Evolutionary conservation across 2,113 vertebrate genomes (phyloP).

Genomic region (Anseranas semipalmata): DNA sequence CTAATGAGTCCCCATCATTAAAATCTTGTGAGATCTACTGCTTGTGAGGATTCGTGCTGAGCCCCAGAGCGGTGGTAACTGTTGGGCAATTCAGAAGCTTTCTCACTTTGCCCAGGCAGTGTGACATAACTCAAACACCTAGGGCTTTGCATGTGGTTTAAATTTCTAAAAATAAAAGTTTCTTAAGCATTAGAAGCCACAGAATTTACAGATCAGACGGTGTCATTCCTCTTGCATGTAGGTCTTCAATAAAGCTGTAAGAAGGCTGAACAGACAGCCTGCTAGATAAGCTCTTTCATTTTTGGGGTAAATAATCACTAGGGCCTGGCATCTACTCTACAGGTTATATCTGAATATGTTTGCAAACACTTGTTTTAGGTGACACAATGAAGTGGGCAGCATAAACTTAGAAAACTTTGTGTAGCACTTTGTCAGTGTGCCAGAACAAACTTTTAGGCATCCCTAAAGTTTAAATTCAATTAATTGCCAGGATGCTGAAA

Average conservation of each 20-base stretch:
- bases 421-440: neutral
- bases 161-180: neutral
- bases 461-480: slow-evolving; percentile 9
- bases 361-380: neutral
- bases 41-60: neutral
- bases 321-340: neutral
- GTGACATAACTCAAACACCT: neutral
- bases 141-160: neutral
- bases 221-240: neutral
- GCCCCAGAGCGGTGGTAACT: neutral
- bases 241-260: neutral
- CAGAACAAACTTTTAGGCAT: neutral
- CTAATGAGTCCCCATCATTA: neutral
- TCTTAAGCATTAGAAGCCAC: neutral
- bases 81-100: neutral
- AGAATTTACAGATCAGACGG: neutral
- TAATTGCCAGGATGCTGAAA: neutral
- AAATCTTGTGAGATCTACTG: neutral
- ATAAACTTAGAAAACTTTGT: neutral
- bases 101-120: neutral
- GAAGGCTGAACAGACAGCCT: neutral
- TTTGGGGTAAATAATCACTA: neutral
- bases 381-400: neutral
- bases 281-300: neutral
- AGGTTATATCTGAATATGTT: neutral